Conservation (phyloP, 2,888 invertebrate species). For the Chloromyia formosa region DNA sequence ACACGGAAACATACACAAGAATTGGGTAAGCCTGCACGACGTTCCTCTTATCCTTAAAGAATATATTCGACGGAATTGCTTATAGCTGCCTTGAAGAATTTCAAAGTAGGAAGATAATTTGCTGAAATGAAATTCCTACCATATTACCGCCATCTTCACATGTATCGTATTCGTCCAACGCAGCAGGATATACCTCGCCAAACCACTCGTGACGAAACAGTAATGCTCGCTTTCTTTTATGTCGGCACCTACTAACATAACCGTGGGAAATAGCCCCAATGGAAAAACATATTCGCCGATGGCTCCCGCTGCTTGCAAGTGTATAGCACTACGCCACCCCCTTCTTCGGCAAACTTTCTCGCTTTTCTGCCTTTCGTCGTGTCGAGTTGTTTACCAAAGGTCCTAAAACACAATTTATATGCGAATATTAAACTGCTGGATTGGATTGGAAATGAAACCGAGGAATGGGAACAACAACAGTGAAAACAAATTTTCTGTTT, state of each 20-base stretch:
- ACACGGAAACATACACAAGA: neutral
- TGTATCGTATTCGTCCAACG: neutral
- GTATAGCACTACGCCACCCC: neutral
- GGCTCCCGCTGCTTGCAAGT: neutral
- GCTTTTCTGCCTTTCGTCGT: neutral
- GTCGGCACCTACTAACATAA: conserved; percentile 19
- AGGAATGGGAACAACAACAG: conserved; percentile 33
- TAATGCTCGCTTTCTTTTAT: conserved; percentile 29
- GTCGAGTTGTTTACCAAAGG: conserved; percentile 37
- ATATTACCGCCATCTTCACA: conserved; percentile 30
- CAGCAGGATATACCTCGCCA: neutral
- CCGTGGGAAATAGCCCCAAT: conserved; percentile 33
- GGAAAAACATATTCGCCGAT: conserved; percentile 30
- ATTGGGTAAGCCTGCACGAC: neutral
- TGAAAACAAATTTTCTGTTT: conserved; percentile 42
- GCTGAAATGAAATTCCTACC: conserved; percentile 37
- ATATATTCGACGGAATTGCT: neutral
- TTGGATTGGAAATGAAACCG: conserved; percentile 38
- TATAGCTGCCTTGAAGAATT: conserved; percentile 16
- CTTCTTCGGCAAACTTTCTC: neutral
- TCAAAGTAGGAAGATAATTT: conserved; percentile 41
- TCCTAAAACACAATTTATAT: conserved; percentile 45
- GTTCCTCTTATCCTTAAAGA: neutral
- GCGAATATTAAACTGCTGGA: conserved; percentile 45
- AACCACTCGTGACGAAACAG: neutral